Evolutionary conservation across 1,140 invertebrate genomes (phyloP).

Genomic region (Drosophila setifemur): DNA sequence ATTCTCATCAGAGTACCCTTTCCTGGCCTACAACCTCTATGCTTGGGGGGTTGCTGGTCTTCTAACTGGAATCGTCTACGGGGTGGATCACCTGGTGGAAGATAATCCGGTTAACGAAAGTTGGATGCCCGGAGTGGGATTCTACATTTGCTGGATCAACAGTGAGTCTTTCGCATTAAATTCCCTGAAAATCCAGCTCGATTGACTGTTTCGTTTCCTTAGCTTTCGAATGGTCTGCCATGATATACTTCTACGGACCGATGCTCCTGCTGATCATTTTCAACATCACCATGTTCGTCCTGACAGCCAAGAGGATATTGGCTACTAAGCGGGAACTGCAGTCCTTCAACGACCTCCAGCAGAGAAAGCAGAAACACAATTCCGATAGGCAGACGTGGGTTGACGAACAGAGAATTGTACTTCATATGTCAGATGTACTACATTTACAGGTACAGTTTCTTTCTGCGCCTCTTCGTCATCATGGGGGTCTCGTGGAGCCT

Average conservation of each 20-base stretch:
- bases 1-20: conserved; percentile 54
- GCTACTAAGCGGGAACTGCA: neutral
- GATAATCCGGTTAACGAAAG: neutral
- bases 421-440: neutral
- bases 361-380: conserved; percentile 13
- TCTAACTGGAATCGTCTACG: conserved; percentile 81
- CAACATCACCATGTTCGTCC: conserved; percentile 87
- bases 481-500: conserved; percentile 89
- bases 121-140: conserved; percentile 84
- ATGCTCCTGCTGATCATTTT: conserved; percentile 87
- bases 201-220: neutral
- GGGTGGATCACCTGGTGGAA: conserved; percentile 60
- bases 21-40: conserved; percentile 86
- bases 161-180: conserved; percentile 74
- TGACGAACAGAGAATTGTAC: neutral
- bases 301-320: conserved; percentile 86
- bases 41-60: conserved; percentile 86
- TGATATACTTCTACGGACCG: conserved; percentile 89
- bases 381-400: conserved; percentile 50
- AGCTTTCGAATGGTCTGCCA: conserved; percentile 70
- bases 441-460: conserved; percentile 85
- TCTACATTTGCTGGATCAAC: conserved; percentile 84
- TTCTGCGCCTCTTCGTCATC: conserved; percentile 87
- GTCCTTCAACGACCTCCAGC: too few relatives aligned
- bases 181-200: neutral